Conservation (phyloP, 2,113 vertebrate genomes). For the Oreocharis arfaki region DNA sequence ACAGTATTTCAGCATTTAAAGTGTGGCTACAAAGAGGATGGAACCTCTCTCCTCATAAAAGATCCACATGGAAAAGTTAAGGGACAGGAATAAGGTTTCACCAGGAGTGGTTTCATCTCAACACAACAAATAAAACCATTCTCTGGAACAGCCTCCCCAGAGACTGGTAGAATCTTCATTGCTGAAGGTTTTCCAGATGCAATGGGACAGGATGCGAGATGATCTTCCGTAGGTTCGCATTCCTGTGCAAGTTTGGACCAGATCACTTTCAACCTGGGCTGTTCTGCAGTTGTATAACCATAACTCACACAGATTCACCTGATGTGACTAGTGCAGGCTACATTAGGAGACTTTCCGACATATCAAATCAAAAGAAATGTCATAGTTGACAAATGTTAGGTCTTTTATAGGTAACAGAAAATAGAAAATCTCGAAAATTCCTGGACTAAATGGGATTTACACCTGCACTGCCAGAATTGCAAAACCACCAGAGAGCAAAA, state of each 20-base stretch:
- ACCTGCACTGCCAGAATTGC: not conserved
- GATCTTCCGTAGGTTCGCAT: not conserved
- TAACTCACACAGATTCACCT: not conserved
- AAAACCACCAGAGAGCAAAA: not conserved
- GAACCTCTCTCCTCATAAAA: not conserved
- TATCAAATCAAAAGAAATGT: not conserved
- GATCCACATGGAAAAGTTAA: not conserved
- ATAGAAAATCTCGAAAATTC: not conserved
- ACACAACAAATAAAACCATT: too few relatives aligned
- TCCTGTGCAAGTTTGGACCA: not conserved
- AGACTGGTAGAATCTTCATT: not conserved
- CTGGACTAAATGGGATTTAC: not conserved
- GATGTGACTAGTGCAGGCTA: not conserved
- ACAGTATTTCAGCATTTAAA: not conserved
- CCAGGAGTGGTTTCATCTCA: not conserved
- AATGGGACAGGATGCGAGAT: not conserved
- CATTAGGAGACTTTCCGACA: not conserved
- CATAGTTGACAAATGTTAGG: not conserved
- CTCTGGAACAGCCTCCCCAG: not conserved
- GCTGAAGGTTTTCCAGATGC: not conserved
- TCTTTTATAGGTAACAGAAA: not conserved
- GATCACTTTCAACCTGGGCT: not conserved
- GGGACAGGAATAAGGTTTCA: not conserved
- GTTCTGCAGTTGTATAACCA: not conserved
- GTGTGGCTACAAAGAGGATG: not conserved